Evolutionary conservation across 2,888 invertebrate species (phyloP).

Genomic region (Eupithecia centaureata): DNA sequence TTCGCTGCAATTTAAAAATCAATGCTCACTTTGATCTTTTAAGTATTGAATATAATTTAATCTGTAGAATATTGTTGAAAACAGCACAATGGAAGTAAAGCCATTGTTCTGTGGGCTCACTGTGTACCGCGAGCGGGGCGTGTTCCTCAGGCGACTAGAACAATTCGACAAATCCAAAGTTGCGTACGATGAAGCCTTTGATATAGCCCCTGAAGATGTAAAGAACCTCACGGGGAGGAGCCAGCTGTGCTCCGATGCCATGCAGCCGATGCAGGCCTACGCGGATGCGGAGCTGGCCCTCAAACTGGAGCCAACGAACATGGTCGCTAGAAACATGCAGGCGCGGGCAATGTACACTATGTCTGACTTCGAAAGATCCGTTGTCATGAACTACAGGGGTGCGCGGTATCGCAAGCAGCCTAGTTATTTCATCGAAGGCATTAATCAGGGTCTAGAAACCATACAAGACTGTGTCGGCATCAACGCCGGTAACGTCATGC

Average conservation of each 20-base stretch:
- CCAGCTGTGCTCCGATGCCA: slow-evolving; percentile 75
- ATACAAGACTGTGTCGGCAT: slow-evolving; percentile 77
- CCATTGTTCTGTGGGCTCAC: slow-evolving; percentile 70
- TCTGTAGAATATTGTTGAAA: background rate
- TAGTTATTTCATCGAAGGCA: slow-evolving; percentile 77
- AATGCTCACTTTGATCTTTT: too few relatives aligned
- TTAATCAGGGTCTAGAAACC: slow-evolving; percentile 75
- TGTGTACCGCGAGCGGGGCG: slow-evolving; percentile 76
- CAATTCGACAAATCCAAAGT: slow-evolving; percentile 76
- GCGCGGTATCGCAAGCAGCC: slow-evolving; percentile 66
- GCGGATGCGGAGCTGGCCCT: slow-evolving; percentile 75
- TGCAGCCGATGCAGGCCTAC: slow-evolving; percentile 72
- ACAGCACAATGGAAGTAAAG: slow-evolving; percentile 68
- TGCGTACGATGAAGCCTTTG: slow-evolving; percentile 74
- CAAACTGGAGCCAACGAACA: slow-evolving; percentile 69
- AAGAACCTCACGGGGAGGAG: slow-evolving; percentile 72
- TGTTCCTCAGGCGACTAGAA: slow-evolving; percentile 71
- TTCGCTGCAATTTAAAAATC: too few relatives aligned
- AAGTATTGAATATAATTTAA: too few relatives aligned
- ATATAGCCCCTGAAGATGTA: slow-evolving; percentile 65
- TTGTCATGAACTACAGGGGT: slow-evolving; percentile 77
- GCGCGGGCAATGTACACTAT: slow-evolving; percentile 76
- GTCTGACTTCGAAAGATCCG: slow-evolving; percentile 76
- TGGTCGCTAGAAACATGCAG: slow-evolving; percentile 77
- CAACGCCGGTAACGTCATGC: slow-evolving; percentile 74